Percentiles rank a stretch among this genome's conserved stretches.
phyloP scores from a whole-genome alignment of 2,113 vertebrate species.

The Murina feae region DNA sequence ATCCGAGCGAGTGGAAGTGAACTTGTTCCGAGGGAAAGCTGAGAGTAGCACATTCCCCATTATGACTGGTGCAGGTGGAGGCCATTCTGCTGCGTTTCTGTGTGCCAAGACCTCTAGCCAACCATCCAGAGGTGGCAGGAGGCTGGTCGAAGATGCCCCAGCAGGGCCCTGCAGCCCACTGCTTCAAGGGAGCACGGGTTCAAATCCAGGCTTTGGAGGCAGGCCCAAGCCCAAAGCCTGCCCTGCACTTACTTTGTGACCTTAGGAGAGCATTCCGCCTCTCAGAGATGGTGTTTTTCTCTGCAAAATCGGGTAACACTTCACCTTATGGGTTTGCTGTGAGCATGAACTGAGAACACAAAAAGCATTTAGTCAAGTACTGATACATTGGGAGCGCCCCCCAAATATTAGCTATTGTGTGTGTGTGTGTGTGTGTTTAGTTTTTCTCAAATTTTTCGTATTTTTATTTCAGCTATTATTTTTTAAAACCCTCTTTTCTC shows the following conservation, averaged over 20 bases:
- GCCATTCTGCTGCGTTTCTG: neutral
- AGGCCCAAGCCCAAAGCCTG: neutral
- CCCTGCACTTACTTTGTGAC: neutral
- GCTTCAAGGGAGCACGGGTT: neutral
- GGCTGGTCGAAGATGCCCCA: neutral
- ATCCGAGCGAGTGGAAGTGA: neutral
- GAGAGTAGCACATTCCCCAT: neutral
- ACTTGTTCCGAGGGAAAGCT: neutral
- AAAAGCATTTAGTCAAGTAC: neutral
- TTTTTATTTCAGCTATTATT: neutral
- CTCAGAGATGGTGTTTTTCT: neutral
- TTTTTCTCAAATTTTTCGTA: neutral
- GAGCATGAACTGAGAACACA: neutral
- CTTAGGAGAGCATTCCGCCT: neutral
- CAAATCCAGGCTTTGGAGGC: neutral
- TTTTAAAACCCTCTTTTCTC: neutral
- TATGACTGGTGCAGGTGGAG: neutral
- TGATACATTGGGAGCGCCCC: neutral
- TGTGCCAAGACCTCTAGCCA: neutral
- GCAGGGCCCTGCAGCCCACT: neutral
- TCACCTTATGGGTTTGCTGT: neutral
- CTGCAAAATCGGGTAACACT: neutral
- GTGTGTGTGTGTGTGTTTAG: no score
- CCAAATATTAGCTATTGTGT: neutral
- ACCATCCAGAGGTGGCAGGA: neutral